Base-by-base conservation (phyloP, 1,140 invertebrate genomes). In the Sesamia nonagrioides region DNA sequence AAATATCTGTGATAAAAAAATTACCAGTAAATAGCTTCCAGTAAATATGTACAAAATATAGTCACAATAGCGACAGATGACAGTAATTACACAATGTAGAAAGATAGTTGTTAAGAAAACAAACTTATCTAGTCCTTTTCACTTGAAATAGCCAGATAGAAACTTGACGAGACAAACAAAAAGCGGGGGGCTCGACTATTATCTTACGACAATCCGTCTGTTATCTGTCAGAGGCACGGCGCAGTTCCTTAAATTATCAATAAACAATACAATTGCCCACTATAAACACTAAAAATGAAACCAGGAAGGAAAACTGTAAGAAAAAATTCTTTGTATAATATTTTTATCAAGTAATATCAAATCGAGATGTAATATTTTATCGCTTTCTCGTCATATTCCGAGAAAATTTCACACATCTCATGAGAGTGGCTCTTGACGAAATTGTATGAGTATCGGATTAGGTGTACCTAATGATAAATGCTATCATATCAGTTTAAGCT, bases 61-160 rank as follows among this genome's bases (percentile, higher is more conserved):
- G 56, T 60, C 13, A 60, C 15, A 61, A 75, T 50, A 75, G 40
- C 58, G 42, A 75, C 37, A 75, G 18, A 61, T 80, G 73, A 77
- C 73, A 76, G 52, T n/a, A n/a, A n/a, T n/a, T 56, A 45, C 40
- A 33, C 60, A 48, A 73, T 73, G 35, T 73, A 80, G 48, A 45
- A 48, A 42, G 21, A 18, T 21, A 37, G 77, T 63, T 63, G 58
- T 48, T 77, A 60, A 45, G 13, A 76, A 42, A 83, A 83, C 79
- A 82, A 78, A 79, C 61, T 85, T 89, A 89, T 91, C 86, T 89
- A 87, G 83, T 88, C 86, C 78, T 74, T 78, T 80, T 86, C 84
- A 85, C 84, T 80, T 83, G 78, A 80, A 79, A 82, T 72, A 84
- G 80, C 56, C 84, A 88, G 86, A 87, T 81, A 84, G 78, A 77